Base-by-base conservation (phyloP, 2,113 vertebrate species). In the Clupea harengus region DNA sequence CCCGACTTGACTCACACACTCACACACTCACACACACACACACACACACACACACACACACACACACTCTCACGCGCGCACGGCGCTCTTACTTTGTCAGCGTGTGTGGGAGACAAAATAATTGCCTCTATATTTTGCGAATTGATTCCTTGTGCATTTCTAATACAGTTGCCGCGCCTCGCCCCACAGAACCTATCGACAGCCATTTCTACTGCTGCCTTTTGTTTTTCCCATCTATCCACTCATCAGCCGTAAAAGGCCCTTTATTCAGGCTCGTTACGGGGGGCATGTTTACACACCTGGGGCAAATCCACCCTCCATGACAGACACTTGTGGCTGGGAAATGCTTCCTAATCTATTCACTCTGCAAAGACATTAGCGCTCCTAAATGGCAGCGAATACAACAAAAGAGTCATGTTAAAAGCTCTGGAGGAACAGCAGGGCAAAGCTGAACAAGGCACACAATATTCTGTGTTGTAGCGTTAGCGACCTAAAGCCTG, bases 41-140 rank as follows among this genome's bases (percentile, higher is more conserved):
- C 64, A n/a, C 64, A 67, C 64, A 67, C 64, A 67, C 64, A 67
- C 64, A 67, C n/a, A 67, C 57, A 64, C 57, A 25, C 20, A 64
- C 18, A 22, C 54, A 17, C 54, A 57, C 54, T 13, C 54, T 3
- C 54, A 57, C 54, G 90, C 54, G 1, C 54, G 7, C 54, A 57
- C 54, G 90, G 92, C 92, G 91, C 90, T 92, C 92, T 93, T 93
- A 72, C 64, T 94, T 94, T 93, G 91, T 95, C 94, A 94, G 93
- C 89, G 85, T 92, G 92, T 94, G 94, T 92, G 90, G 91, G 91
- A 93, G 92, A 93, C 94, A 93, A 94, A 95, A 94, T 95, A 95
- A 95, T 95, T 95, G 94, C 93, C 92, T 95, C 93, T 93, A 93
- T 95, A 94, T 95, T 95, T 94, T 94, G 93, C 91, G 90, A 92